Evolutionary conservation across 2,888 invertebrate genomes (phyloP), one percentile per base, ranked within the genome.

Genomic region (Molorchus minor): DNA sequence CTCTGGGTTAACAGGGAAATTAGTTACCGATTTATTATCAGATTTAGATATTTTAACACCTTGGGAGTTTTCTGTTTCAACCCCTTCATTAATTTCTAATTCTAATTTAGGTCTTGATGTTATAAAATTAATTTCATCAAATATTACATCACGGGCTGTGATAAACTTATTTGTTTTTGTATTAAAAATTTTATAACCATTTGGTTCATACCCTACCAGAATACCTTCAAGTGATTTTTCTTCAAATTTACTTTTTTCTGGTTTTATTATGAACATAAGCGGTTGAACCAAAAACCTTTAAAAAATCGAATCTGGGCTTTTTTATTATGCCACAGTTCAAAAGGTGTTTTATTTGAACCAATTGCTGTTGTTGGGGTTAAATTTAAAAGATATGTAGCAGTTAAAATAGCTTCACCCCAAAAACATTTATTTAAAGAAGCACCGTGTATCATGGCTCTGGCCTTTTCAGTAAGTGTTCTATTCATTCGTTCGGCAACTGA

Each of bases 331-430:
- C 38, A 38, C 38, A 38, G n/a, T n/a, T n/a, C n/a, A n/a, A n/a
- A n/a, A n/a, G n/a, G n/a, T n/a, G n/a, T n/a, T n/a, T n/a, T n/a
- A 2, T 16, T 38, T 38, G 1, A 12, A 3, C 1, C 19, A 8
- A 38, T 5, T 2, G 38, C 38, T 15, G 7, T 38, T 2, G 35
- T 4, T 33, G 35, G 35, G 35, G 35, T 33, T 33, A 33, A 33
- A 33, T 33, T 4, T 33, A 33, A 25, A 8, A 8, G 25, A 25
- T 25, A 25, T 4, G 25, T 25, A 25, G 25, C 75, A 51, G 75
- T 76, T 55, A 75, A 67, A 13, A 78, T 70, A 67, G 62, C 62
- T 45, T 64, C 61, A 20, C 58, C 55, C 64, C 64, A 62, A 33
- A 62, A 64, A n/a, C 15, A 20, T 58, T 59, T 62, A 25, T 58